phyloP scores from a whole-genome alignment of 64 coral and sea anemone genomes.

The Porites lutea region DNA sequence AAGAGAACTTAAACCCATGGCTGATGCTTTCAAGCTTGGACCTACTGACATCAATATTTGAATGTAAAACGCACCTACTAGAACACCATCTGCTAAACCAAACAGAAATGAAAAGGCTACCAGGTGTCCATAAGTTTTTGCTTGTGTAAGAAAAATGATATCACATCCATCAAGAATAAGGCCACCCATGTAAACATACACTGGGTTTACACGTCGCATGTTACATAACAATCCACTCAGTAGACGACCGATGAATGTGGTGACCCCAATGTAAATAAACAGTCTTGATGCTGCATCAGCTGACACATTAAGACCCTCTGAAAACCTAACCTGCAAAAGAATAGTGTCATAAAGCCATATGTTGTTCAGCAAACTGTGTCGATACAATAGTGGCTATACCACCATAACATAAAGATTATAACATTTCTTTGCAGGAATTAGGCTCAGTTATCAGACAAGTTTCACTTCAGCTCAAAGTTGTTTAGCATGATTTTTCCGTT shows the following conservation, averaged over 20 bases:
- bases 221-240: conserved; percentile 36
- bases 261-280: conserved; percentile 53
- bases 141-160: background rate
- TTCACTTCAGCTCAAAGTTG: no score
- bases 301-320: conserved; percentile 46
- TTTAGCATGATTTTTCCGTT: no score
- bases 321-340: conserved; percentile 24
- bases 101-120: conserved; percentile 35
- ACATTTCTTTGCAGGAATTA: no score
- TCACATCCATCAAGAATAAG: conserved; percentile 26
- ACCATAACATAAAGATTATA: no score
- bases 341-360: background rate
- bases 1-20: conserved; percentile 66
- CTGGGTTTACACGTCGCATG: conserved; percentile 23
- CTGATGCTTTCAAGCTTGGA: conserved; percentile 30
- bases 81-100: conserved; percentile 37
- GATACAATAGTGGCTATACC: no score
- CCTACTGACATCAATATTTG: conserved; percentile 3
- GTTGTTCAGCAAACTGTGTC: no score
- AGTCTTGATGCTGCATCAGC: conserved; percentile 54
- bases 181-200: conserved; percentile 20
- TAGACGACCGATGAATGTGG: conserved; percentile 41
- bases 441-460: no score
- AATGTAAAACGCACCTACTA: conserved; percentile 15
- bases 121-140: conserved; percentile 42